These are phyloP conservation scores for Ceramica pisi DNA, from an alignment of 2,888 invertebrate species.

Conservation along the genomic window DNA sequence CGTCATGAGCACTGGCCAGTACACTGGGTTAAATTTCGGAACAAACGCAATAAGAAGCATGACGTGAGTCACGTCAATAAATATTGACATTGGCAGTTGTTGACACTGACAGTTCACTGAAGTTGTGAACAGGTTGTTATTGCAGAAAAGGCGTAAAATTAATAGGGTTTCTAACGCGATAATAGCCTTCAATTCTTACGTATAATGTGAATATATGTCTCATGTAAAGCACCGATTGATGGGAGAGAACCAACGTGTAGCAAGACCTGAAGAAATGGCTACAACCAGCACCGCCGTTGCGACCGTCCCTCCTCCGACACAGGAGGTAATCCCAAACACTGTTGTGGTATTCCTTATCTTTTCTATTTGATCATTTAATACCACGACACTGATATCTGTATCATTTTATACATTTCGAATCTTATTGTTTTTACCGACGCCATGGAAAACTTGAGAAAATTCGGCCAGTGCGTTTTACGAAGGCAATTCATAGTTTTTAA, in stretches of 20 bases:
- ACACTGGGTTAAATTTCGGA: too few relatives aligned
- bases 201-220: conserved; percentile 74
- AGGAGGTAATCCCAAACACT: conserved; percentile 78
- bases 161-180: conserved; percentile 35
- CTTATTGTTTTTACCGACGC: conserved; percentile 57
- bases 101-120: conserved; percentile 55
- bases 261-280: conserved; percentile 84
- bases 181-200: conserved; percentile 48
- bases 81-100: conserved; percentile 23
- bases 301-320: conserved; percentile 81
- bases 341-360: conserved; percentile 75
- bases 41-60: too few relatives aligned
- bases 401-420: conserved; percentile 36
- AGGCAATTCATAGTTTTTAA: conserved; percentile 59
- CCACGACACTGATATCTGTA: conserved; percentile 58
- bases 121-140: conserved; percentile 44
- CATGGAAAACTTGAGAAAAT: conserved; percentile 69
- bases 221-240: conserved; percentile 73
- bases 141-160: conserved; percentile 55
- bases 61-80: conserved; percentile 20
- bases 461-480: conserved; percentile 64
- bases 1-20: too few relatives aligned
- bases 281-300: conserved; percentile 86
- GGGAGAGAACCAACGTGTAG: conserved; percentile 80
- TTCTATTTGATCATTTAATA: conserved; percentile 77